A percentile compares a stretch with the other conserved stretches of the same genome.
Evolutionary conservation across 2,888 invertebrate species (phyloP).

Genomic region (Lithophane semibrunnea): DNA sequence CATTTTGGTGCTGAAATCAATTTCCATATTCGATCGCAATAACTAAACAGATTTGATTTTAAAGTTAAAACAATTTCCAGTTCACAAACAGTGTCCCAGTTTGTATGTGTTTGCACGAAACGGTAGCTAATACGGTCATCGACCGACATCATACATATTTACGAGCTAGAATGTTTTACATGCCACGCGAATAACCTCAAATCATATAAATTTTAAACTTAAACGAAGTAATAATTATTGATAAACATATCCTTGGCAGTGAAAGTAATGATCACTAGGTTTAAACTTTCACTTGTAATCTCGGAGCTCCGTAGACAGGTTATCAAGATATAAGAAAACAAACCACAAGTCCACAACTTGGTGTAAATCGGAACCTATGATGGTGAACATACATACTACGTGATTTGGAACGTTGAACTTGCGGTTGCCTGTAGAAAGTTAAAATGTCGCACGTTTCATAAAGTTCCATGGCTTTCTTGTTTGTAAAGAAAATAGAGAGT

Average conservation of each 20-base stretch:
- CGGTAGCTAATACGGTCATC: conserved; percentile 75
- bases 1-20: background rate
- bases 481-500: conserved; percentile 39
- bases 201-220: conserved; percentile 24
- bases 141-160: conserved; percentile 71
- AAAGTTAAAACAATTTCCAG: conserved; percentile 61
- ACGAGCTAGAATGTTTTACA: conserved; percentile 55
- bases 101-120: conserved; percentile 81
- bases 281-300: conserved; percentile 55
- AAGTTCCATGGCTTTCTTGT: conserved; percentile 39
- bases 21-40: conserved; percentile 18
- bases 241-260: conserved; percentile 55
- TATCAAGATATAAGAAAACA: conserved; percentile 49
- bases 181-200: conserved; percentile 35
- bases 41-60: conserved; percentile 29
- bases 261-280: conserved; percentile 48
- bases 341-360: conserved; percentile 55
- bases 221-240: conserved; percentile 34
- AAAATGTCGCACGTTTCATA: conserved; percentile 46
- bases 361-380: conserved; percentile 39
- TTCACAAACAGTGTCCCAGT: conserved; percentile 74
- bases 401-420: conserved; percentile 42
- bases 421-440: conserved; percentile 50
- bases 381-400: conserved; percentile 31
- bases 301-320: conserved; percentile 38